Percentiles rank a stretch among this genome's conserved stretches.
Evolutionary conservation across 2,797 vertebrate genomes (phyloP).

Genomic region (Enteromius radiatus): DNA sequence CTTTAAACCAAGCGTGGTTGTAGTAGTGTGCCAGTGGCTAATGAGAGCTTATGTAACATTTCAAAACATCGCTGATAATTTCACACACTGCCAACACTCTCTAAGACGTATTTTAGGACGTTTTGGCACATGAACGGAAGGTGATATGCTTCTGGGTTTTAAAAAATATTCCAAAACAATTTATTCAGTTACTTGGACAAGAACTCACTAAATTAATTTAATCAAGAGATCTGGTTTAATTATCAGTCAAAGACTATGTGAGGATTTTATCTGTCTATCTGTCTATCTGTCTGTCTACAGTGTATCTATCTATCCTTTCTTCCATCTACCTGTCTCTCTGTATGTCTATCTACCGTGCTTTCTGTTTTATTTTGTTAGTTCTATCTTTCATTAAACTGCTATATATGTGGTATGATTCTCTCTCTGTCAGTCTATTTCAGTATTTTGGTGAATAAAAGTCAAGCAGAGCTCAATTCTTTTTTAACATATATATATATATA

Average conservation of each 20-base stretch:
- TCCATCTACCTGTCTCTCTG: neutral
- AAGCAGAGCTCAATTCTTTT: neutral
- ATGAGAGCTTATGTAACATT: constrained; percentile 27
- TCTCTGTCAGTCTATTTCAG: neutral
- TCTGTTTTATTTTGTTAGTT: neutral
- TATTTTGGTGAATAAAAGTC: neutral
- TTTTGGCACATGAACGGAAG: neutral
- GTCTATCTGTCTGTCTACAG: neutral
- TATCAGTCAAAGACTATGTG: neutral
- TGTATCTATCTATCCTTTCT: neutral
- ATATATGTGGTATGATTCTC: neutral
- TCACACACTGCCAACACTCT: constrained; percentile 30
- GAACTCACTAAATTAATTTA: neutral
- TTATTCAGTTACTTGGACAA: neutral
- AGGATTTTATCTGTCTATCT: neutral
- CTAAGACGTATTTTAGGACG: neutral
- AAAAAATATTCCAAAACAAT: neutral
- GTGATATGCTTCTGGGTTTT: neutral
- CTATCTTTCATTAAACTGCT: neutral
- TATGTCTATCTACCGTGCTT: neutral
- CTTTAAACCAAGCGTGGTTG: neutral
- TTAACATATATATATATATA: neutral
- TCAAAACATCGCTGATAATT: neutral
- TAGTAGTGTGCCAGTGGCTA: constrained; percentile 7
- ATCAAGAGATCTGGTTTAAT: neutral